These are phyloP conservation scores for Empidonax alnorum DNA, from an alignment of 2,113 vertebrate species.

Conservation along the genomic window DNA sequence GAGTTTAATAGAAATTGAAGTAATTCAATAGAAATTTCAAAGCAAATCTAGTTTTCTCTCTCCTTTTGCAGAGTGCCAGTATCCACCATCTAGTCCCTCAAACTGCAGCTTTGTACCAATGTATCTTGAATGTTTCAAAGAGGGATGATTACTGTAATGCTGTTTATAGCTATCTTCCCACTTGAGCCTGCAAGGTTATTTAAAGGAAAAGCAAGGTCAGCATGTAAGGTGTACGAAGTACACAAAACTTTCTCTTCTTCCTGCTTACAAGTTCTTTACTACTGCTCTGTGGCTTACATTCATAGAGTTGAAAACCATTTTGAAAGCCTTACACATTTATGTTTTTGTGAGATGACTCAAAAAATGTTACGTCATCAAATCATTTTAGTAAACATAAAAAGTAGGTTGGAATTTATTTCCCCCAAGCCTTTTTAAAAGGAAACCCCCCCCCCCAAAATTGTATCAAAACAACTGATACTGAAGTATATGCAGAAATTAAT, in stretches of 20 bases:
- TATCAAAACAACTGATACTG: conserved; percentile 22
- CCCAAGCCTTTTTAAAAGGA: not conserved
- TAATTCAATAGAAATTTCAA: not conserved
- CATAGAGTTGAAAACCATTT: not conserved
- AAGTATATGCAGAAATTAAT: not conserved
- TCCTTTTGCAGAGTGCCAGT: not conserved
- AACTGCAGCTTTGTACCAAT: not conserved
- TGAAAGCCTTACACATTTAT: not conserved
- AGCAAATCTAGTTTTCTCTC: not conserved
- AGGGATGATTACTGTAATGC: not conserved
- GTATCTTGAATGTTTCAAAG: not conserved
- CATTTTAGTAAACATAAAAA: not conserved
- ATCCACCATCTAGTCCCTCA: not conserved
- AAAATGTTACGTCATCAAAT: not conserved
- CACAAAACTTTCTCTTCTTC: not conserved
- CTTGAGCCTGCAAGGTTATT: not conserved
- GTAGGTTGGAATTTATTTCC: not conserved
- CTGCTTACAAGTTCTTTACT: not conserved
- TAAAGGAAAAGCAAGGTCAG: not conserved
- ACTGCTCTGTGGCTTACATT: not conserved
- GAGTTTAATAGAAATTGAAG: not conserved
- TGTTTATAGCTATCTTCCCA: not conserved
- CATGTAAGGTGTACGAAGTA: not conserved
- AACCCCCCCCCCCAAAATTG: not conserved
- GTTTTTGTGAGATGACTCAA: not conserved